Evolutionary conservation across 2,113 vertebrate species (phyloP), one percentile per base, ranked within the genome.

Genomic region (Chauna torquata): DNA sequence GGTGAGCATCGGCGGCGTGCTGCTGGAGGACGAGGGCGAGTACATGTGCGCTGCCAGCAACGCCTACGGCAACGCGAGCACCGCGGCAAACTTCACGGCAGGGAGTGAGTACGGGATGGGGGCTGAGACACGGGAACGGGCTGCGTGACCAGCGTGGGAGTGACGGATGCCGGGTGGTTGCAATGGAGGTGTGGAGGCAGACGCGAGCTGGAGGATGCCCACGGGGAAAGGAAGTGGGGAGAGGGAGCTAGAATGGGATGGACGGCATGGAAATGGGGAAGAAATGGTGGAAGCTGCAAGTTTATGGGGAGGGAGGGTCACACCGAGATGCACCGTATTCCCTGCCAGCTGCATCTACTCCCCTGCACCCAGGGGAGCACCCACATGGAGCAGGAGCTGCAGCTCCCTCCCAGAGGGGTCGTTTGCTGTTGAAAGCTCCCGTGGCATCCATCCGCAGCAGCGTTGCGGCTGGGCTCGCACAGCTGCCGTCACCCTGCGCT

Each of bases 1-100:
- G 3, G 89, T 98, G 81, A 91, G 93, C 62, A 95, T 98, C 59
- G 42, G 16, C 2, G 70, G 79, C 0, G 45, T 97, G 2, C 69
- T 82, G 62, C 86, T 98, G 91, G 97, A 96, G 55, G 98, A 98
- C 0, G 96, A 97, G 84, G 98, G 98, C 0, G 8, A 77, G 72
- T 98, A 98, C 13, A 57, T 36, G 49, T 98, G 98, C 0, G 57
- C 79, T 3, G 98, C 98, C 71, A 83, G 61, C 80, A 98, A 98
- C 0, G 1, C 9, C 12, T 70, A 97, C 1, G 98, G 98, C 75
- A 97, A 88, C 1, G n/a, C 85, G 38, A 97, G 88, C 4, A 1
- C 93, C 8, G 3, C 50, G 0, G 49, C 47, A 1, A 59, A 27
- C 88, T 95, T 98, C 32, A 94, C 87, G 0, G 95, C 96, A 0